A percentile compares a stretch with the other conserved stretches of the same genome.
phyloP scores from a whole-genome alignment of 1,140 invertebrate species.

The Pentalonia nigronervosa region DNA sequence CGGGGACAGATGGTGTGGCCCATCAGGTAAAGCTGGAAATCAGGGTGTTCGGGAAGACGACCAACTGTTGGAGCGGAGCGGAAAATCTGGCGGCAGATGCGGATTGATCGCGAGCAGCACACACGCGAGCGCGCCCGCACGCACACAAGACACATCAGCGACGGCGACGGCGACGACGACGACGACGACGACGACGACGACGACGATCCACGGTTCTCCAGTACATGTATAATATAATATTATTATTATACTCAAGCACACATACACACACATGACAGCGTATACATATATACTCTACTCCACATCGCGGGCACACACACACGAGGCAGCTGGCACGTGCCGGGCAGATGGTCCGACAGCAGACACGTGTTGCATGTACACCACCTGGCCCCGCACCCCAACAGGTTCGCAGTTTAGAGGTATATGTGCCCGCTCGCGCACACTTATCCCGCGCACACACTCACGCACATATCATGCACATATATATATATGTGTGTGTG shows the following conservation, averaged over 20 bases:
- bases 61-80: constrained; percentile 56
- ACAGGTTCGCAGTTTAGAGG: constrained; percentile 54
- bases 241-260: neutral
- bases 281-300: neutral
- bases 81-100: constrained; percentile 58
- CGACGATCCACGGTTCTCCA: neutral
- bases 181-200: neutral
- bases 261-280: neutral
- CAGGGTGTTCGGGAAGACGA: constrained; percentile 55
- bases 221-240: neutral
- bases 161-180: neutral
- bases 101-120: constrained; percentile 48
- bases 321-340: constrained; percentile 57
- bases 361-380: constrained; percentile 57
- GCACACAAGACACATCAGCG: constrained; percentile 1
- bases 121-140: neutral
- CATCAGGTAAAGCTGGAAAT: constrained; percentile 56
- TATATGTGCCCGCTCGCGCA: neutral
- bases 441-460: constrained; percentile 33
- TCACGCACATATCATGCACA: neutral
- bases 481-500: neutral
- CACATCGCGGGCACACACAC: constrained; percentile 40
- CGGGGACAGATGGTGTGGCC: constrained; percentile 48
- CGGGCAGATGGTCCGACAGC: constrained; percentile 57
- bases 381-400: constrained; percentile 54